Conservation (phyloP, 2,888 invertebrate species). For the Drosophila sordidula region DNA sequence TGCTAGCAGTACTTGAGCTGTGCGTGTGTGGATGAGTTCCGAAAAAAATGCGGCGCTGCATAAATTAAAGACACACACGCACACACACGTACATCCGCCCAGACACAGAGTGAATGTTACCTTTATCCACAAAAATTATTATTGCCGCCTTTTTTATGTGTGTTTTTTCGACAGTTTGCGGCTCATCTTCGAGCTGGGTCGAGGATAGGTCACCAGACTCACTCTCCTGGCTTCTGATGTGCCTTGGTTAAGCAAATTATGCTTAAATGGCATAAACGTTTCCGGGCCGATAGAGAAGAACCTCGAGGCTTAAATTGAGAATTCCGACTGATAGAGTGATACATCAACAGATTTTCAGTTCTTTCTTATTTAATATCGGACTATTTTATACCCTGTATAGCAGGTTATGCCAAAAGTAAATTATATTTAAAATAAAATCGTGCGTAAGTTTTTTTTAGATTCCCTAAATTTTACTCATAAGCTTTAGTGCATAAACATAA, state of each 20-base stretch:
- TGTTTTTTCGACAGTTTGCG: conserved; percentile 49
- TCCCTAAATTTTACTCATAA: no score
- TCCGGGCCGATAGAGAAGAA: conserved; percentile 21
- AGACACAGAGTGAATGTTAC: conserved; percentile 35
- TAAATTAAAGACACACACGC: conserved; percentile 60
- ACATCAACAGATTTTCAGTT: conserved; percentile 65
- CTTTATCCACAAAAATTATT: conserved; percentile 62
- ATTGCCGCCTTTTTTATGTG: conserved; percentile 67
- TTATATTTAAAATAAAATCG: no score
- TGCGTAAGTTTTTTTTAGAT: no score
- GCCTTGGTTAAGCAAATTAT: conserved; percentile 62
- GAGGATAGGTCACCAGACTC: neutral
- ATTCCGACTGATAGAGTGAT: conserved; percentile 34
- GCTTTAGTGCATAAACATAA: no score
- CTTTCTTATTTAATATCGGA: conserved; percentile 39
- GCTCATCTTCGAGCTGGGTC: conserved; percentile 23
- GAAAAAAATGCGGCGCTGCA: conserved; percentile 73
- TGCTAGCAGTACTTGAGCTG: conserved; percentile 22
- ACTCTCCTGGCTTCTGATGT: conserved; percentile 18
- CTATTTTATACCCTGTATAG: conserved; percentile 11
- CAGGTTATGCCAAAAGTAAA: neutral
- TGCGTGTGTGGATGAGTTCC: conserved; percentile 32
- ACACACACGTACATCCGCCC: conserved; percentile 1
- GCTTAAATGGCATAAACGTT: conserved; percentile 70
- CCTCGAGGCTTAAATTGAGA: conserved; percentile 17